Percentiles rank a stretch among this genome's conserved stretches.
These are phyloP conservation scores for Diabrotica virgifera DNA, from an alignment of 1,140 invertebrate genomes.

Conservation along the genomic window DNA sequence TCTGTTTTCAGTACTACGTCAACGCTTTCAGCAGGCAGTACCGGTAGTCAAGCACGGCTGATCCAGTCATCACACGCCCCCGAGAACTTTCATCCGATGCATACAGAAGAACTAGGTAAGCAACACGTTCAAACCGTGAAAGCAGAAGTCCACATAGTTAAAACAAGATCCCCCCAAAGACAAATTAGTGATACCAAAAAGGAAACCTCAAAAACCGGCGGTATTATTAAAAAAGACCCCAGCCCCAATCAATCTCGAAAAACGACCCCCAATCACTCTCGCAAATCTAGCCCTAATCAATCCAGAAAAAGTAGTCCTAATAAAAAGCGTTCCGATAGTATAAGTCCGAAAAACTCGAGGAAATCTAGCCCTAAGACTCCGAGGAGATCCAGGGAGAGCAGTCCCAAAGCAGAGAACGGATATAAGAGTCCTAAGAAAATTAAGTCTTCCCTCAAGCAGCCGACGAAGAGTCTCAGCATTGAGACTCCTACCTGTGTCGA, in stretches of 20 bases:
- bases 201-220: constrained; percentile 27
- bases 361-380: constrained; percentile 32
- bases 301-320: constrained; percentile 31
- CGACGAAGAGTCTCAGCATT: constrained; percentile 45
- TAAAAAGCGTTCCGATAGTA: constrained; percentile 30
- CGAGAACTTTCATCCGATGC: constrained; percentile 80
- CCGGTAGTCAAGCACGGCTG: constrained; percentile 86
- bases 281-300: constrained; percentile 34
- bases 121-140: constrained; percentile 39
- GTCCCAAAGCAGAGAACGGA: constrained; percentile 27
- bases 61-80: constrained; percentile 92
- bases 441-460: constrained; percentile 49
- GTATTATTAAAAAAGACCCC: constrained; percentile 14
- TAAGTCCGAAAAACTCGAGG: constrained; percentile 33
- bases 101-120: constrained; percentile 85
- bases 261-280: constrained; percentile 29
- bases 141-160: constrained; percentile 35
- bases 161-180: constrained; percentile 35
- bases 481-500: constrained; percentile 66
- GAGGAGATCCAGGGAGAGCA: constrained; percentile 24
- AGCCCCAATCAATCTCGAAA: constrained; percentile 33
- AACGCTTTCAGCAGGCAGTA: constrained; percentile 89
- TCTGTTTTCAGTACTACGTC: constrained; percentile 73
- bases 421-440: constrained; percentile 37
- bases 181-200: constrained; percentile 19